These are phyloP conservation scores for Tetraneura akinire DNA, from an alignment of 1,140 invertebrate genomes.

Conservation along the genomic window DNA sequence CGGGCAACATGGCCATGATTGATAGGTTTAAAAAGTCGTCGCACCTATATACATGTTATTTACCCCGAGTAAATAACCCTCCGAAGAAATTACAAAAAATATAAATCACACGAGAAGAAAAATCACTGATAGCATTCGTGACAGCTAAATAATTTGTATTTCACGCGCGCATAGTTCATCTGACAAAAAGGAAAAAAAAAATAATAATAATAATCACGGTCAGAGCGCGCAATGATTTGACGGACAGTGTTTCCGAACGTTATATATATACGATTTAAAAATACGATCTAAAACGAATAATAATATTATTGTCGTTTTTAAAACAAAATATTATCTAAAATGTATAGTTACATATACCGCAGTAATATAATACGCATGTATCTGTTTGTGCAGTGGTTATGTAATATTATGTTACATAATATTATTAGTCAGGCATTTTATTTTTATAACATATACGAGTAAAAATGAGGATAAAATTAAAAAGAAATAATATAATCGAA, in stretches of 20 bases:
- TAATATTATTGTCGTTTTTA: too few species aligned
- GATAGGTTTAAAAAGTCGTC: conserved; percentile 37
- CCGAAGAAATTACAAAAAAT: conserved; percentile 26
- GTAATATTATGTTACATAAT: too few species aligned
- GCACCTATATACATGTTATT: conserved; percentile 12
- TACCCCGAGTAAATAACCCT: conserved; percentile 21
- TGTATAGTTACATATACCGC: too few species aligned
- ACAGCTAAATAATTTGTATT: conserved; percentile 33
- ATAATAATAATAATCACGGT: not conserved
- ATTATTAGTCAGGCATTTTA: too few species aligned
- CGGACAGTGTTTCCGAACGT: too few species aligned
- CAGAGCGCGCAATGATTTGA: too few species aligned
- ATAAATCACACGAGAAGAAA: conserved; percentile 27
- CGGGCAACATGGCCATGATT: conserved; percentile 33
- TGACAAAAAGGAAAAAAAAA: not conserved
- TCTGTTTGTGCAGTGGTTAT: too few species aligned
- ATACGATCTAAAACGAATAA: too few species aligned
- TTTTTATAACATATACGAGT: too few species aligned
- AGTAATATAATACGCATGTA: too few species aligned
- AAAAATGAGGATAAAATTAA: too few species aligned
- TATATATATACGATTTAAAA: not conserved
- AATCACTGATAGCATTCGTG: conserved; percentile 18
- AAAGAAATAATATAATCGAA: not conserved
- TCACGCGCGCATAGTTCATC: not conserved
- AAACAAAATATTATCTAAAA: too few species aligned